These are phyloP conservation scores for Sipha maydis DNA, from an alignment of 2,888 invertebrate species.

Conservation along the genomic window DNA sequence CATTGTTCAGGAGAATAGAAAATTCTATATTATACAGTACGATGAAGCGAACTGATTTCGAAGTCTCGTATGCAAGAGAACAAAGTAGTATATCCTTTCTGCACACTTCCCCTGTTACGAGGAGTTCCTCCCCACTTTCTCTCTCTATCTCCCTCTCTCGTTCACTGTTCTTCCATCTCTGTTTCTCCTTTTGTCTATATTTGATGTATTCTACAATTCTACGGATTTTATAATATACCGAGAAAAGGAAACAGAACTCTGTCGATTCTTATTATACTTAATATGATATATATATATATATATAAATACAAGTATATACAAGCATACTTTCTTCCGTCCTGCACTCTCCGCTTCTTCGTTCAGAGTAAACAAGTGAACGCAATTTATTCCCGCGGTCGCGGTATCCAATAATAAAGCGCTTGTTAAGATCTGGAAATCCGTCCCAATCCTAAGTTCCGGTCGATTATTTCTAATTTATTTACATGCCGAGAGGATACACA, in stretches of 20 bases:
- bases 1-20: neutral
- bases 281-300: no score
- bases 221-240: no score
- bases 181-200: neutral
- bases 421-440: neutral
- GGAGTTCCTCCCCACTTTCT: neutral
- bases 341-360: neutral
- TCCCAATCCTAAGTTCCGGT: neutral
- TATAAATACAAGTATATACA: neutral
- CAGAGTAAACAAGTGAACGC: neutral
- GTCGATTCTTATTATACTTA: no score
- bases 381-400: neutral
- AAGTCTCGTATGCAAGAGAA: neutral
- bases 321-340: neutral
- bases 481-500: neutral
- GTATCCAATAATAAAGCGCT: neutral
- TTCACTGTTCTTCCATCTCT: neutral
- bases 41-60: neutral
- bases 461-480: conserved; percentile 14
- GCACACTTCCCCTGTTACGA: neutral
- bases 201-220: neutral
- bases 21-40: neutral
- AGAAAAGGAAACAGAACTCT: no score
- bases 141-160: neutral
- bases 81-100: neutral